A percentile compares a stretch with the other conserved stretches of the same genome.
These are phyloP conservation scores for Monomorium pharaonis DNA, from an alignment of 1,140 invertebrate genomes.

Conservation along the genomic window DNA sequence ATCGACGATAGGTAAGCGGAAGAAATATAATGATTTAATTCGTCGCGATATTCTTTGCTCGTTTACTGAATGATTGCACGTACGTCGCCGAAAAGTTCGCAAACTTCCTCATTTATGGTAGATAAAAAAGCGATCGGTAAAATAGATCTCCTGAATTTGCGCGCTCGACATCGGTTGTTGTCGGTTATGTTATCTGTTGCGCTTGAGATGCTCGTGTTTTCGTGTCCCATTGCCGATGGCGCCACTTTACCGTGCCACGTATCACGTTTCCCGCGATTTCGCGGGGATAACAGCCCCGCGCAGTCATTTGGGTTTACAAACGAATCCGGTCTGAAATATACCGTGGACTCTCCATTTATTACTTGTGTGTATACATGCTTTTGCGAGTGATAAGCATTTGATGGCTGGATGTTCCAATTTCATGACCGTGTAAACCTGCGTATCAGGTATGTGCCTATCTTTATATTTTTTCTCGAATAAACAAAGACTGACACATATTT, in stretches of 20 bases:
- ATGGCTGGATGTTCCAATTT: too few species aligned
- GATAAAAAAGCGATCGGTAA: constrained; percentile 1
- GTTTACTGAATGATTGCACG: too few species aligned
- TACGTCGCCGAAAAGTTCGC: background rate
- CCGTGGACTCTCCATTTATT: too few species aligned
- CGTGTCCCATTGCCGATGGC: background rate
- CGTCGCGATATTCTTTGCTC: background rate
- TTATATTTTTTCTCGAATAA: too few species aligned
- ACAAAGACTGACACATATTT: too few species aligned
- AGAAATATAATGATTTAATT: background rate
- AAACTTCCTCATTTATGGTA: background rate
- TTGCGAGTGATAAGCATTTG: too few species aligned
- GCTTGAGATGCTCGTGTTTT: background rate
- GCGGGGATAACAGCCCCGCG: background rate
- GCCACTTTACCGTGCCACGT: background rate
- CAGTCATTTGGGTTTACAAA: background rate
- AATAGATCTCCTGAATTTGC: background rate
- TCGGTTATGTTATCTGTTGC: background rate
- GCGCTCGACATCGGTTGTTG: background rate
- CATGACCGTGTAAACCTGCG: too few species aligned
- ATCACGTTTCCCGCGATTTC: background rate
- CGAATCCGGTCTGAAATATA: too few species aligned
- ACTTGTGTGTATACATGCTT: too few species aligned
- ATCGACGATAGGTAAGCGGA: background rate
- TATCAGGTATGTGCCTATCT: too few species aligned